Percentiles rank a stretch among this genome's conserved stretches.
phyloP scores from a whole-genome alignment of 1,140 invertebrate species.

The Cydia amplana region DNA sequence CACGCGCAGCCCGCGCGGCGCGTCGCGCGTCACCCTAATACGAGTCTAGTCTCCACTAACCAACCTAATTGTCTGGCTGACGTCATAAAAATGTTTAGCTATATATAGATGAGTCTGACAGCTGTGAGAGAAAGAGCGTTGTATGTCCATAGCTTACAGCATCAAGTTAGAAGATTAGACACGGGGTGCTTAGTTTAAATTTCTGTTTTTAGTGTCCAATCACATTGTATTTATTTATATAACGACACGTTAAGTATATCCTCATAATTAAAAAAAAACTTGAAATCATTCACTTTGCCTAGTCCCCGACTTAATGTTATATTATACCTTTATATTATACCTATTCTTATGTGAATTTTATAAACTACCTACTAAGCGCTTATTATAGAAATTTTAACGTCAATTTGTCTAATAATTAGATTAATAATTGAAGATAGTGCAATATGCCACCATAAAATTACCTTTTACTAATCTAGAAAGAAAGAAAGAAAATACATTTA shows the following conservation, averaged over 20 bases:
- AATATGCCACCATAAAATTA: not conserved
- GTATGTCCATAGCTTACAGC: not conserved
- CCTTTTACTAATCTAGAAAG: not conserved
- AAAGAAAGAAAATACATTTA: no score
- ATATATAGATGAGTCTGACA: not conserved
- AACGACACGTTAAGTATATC: no score
- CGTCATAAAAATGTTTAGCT: conserved; percentile 3
- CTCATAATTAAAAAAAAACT: no score
- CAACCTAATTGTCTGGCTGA: not conserved
- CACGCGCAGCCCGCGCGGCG: conserved; percentile 31
- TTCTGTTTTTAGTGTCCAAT: no score
- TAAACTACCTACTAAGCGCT: no score
- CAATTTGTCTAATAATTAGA: not conserved
- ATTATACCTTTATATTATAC: no score
- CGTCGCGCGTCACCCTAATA: conserved; percentile 4
- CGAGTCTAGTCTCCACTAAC: conserved; percentile 1
- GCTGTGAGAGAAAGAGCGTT: not conserved
- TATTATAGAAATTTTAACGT: not conserved
- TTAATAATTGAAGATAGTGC: not conserved
- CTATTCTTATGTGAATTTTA: no score
- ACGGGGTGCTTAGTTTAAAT: no score
- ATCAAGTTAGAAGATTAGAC: no score
- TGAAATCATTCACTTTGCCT: no score
- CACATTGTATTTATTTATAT: no score
- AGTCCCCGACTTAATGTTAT: no score